These are phyloP conservation scores for Blastomussa wellsi DNA, from an alignment of 92 coral and sea anemone genomes.

Conservation along the genomic window DNA sequence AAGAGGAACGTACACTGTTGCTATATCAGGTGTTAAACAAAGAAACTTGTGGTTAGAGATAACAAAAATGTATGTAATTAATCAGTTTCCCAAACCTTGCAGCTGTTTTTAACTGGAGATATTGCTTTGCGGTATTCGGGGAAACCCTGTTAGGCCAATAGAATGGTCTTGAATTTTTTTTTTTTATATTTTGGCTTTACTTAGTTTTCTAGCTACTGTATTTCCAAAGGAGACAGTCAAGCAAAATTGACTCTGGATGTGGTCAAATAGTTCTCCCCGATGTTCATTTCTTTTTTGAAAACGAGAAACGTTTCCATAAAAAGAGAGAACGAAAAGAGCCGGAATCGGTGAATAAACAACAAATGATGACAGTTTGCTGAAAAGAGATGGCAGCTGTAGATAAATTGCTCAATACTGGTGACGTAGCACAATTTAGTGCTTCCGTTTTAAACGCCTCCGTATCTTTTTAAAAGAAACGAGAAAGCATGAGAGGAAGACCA, in stretches of 20 bases:
- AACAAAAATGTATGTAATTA: not conserved
- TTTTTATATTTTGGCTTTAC: not conserved
- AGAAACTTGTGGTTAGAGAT: not conserved
- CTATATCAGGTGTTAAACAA: not conserved
- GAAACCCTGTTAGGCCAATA: not conserved
- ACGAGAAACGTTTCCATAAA: not conserved
- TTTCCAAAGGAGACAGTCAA: not conserved
- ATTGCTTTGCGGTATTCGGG: not conserved
- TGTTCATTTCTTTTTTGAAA: not conserved
- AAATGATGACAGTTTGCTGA: not conserved
- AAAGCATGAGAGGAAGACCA: not conserved
- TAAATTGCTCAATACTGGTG: not conserved
- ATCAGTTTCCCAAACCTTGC: not conserved
- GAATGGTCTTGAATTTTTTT: not conserved
- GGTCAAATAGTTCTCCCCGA: not conserved
- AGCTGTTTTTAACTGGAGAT: constrained; percentile 25
- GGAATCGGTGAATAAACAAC: not conserved
- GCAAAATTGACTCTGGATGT: not conserved
- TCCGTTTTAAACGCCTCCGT: not conserved
- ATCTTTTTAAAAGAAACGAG: not conserved
- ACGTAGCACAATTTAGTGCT: not conserved
- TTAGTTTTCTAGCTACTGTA: not conserved
- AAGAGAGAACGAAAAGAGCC: not conserved
- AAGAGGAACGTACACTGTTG: not conserved
- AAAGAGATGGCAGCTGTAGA: not conserved